Conservation (phyloP, 2,797 vertebrate genomes). For the Neosalanx taihuensis region DNA sequence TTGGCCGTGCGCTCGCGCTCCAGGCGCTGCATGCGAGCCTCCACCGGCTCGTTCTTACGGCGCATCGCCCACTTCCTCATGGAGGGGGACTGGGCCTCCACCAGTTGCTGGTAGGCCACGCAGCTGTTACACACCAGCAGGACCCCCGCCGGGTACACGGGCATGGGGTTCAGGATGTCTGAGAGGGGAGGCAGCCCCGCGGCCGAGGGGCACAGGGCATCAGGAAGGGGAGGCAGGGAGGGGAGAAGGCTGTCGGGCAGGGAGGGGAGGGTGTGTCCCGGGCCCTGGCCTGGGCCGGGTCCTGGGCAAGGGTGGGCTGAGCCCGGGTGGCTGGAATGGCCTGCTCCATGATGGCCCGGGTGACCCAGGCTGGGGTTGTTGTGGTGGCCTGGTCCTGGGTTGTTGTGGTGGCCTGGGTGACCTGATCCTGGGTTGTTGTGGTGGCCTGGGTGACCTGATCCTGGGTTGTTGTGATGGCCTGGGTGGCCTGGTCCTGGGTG, state of each 20-base stretch:
- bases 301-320: constrained; percentile 21
- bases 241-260: constrained; percentile 71
- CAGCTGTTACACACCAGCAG: constrained; percentile 97
- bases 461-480: constrained; percentile 53
- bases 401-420: constrained; percentile 40
- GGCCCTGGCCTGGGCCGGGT: constrained; percentile 36
- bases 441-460: constrained; percentile 41
- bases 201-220: constrained; percentile 70
- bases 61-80: constrained; percentile 89
- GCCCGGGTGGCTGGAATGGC: constrained; percentile 27
- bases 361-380: background rate
- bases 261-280: constrained; percentile 64
- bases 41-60: constrained; percentile 88
- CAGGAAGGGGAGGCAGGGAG: constrained; percentile 68
- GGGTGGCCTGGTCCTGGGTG: constrained; percentile 3
- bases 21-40: constrained; percentile 86
- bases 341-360: background rate
- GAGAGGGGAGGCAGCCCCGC: constrained; percentile 71
- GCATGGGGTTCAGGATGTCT: constrained; percentile 74
- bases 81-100: constrained; percentile 79
- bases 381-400: constrained; percentile 39
- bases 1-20: constrained; percentile 95
- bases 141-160: constrained; percentile 89
- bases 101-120: constrained; percentile 87
- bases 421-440: constrained; percentile 1